Evolutionary conservation across 2,888 invertebrate genomes (phyloP).

Genomic region (Eupeodes luniger): DNA sequence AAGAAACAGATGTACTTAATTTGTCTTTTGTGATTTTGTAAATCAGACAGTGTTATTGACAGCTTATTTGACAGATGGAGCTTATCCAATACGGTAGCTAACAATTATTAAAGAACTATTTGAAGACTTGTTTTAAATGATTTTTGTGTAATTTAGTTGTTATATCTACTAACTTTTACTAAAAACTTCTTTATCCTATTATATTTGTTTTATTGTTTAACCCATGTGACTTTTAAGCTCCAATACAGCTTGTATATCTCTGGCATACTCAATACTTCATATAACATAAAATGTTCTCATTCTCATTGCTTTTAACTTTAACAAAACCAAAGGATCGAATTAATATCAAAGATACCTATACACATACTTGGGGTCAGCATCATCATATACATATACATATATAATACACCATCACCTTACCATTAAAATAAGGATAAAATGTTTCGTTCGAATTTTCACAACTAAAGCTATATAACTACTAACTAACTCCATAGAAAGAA

Average conservation of each 20-base stretch:
- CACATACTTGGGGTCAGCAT: constrained; percentile 27
- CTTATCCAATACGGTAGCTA: too few relatives aligned
- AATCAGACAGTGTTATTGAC: too few relatives aligned
- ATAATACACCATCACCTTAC: background rate
- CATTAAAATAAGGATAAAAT: constrained; percentile 30
- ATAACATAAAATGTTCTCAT: background rate
- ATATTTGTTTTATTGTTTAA: background rate
- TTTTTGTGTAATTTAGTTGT: too few relatives aligned
- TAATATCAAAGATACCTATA: constrained; percentile 26
- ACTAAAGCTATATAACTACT: background rate
- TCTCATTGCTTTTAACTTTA: constrained; percentile 17
- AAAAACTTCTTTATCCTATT: too few relatives aligned
- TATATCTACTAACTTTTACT: too few relatives aligned
- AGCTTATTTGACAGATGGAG: too few relatives aligned
- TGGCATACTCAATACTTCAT: background rate
- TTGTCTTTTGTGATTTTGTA: too few relatives aligned
- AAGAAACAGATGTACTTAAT: too few relatives aligned
- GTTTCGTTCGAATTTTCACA: constrained; percentile 33
- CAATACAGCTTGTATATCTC: background rate
- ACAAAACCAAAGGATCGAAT: constrained; percentile 30
- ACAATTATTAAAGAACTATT: too few relatives aligned
- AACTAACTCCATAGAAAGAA: background rate
- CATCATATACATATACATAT: background rate
- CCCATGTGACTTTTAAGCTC: background rate
- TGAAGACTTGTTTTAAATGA: too few relatives aligned